phyloP scores from a whole-genome alignment of 2,888 invertebrate genomes.

The Sipha maydis region DNA sequence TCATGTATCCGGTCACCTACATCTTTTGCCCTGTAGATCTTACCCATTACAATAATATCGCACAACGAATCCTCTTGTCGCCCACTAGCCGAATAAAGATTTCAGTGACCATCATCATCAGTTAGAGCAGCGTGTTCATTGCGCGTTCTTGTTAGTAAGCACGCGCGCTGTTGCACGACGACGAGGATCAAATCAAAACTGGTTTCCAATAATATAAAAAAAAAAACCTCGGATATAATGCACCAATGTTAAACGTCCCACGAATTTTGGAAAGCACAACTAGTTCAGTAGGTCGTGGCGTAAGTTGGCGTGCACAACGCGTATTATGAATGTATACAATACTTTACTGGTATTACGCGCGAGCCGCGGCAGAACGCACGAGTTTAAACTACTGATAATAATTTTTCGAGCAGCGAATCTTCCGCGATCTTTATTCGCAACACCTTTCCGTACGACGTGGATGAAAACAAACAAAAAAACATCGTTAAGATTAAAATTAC shows the following conservation, averaged over 20 bases:
- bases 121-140: too few relatives aligned
- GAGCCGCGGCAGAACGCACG: not conserved
- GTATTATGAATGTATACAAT: not conserved
- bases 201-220: conserved; percentile 30
- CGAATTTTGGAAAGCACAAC: conserved; percentile 54
- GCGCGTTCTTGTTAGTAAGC: too few relatives aligned
- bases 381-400: too few relatives aligned
- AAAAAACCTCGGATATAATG: not conserved
- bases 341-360: not conserved
- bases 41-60: too few relatives aligned
- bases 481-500: not conserved
- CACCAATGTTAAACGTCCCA: conserved; percentile 11
- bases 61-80: too few relatives aligned
- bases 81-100: too few relatives aligned
- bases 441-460: not conserved
- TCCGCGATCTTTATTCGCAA: not conserved
- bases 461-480: not conserved
- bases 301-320: not conserved
- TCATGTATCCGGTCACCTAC: too few relatives aligned
- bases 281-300: conserved; percentile 54
- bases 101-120: too few relatives aligned
- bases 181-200: not conserved
- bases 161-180: not conserved
- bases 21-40: too few relatives aligned
- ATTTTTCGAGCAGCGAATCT: not conserved